Base-by-base conservation (phyloP, 2,888 invertebrate species). In the Stenchaetothrips biformis region DNA sequence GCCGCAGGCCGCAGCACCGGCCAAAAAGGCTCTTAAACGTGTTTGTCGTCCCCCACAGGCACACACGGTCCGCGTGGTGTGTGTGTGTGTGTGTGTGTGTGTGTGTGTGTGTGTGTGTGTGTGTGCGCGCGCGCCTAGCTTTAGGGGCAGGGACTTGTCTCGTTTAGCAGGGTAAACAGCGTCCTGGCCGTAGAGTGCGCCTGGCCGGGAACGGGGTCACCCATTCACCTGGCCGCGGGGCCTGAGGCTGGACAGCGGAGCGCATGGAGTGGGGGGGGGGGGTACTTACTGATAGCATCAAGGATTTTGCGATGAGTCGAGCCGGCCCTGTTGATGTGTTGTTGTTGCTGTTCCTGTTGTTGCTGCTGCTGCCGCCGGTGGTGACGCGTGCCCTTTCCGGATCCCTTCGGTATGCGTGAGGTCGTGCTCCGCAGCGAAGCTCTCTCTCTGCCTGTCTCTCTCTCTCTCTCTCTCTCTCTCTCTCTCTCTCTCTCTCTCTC, bases 391-490 rank as follows among this genome's bases (percentile, higher is more conserved):
- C 37, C 37, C 37, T 37, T 37, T 37, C 37, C 37, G 37, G 37
- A 37, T 37, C 37, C 37, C 37, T 37, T 37, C 37, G 37, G 79
- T 79, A 18, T 79, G 79, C 37, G 79, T 79, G 47, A 21, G 79
- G 47, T 7, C 37, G 47, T 79, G 79, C 1, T 37, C 37, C 4
- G 37, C 37, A 21, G 79, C 37, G 79, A 7, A 49, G 47, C 18
- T 79, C 7, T 79, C 48, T 48, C 18, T 79, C 48, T 79, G n/a
- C n/a, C n/a, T n/a, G n/a, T 79, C 7, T 79, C 18, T 79, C 21
- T 79, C 48, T 7, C 13, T 79, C n/a, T n/a, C n/a, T n/a, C n/a
- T n/a, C n/a, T n/a, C n/a, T n/a, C n/a, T n/a, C n/a, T n/a, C n/a
- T n/a, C n/a, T n/a, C n/a, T n/a, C n/a, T n/a, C n/a, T n/a, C n/a